Base-by-base conservation (phyloP, 2,797 vertebrate species). In the Sus cebifrons region DNA sequence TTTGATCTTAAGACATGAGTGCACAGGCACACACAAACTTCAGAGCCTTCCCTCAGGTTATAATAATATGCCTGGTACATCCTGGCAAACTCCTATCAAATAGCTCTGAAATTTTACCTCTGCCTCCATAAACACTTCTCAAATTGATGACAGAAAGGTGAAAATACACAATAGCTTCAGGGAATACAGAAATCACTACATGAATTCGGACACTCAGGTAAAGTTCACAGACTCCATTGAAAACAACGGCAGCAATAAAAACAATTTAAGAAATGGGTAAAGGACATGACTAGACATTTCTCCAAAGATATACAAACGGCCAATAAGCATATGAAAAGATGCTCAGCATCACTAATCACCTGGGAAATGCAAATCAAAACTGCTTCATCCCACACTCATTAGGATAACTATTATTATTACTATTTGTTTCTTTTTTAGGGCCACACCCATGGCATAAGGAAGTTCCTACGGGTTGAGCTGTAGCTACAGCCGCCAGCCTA, bases 61-160 rank as follows among this genome's bases (percentile, higher is more conserved):
- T 73, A 74, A 67, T 36, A 86, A 86, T 25, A 71, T 11, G 56
- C 16, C n/a, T 60, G 16, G 23, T 15, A 86, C 16, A 71, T 52
- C 36, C 25, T 67, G 8, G 36, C 20, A 60, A 84, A 79, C 18
- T 56, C n/a, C 25, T 21, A 94, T 70, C 54, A 89, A 82, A 75
- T 16, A 82, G 58, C 32, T 92, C 58, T 81, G 60, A 85, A 94
- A 89, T 23, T 49, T 95, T 67, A 79, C 21, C n/a, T 62, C 64
- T 79, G 23, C 21, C 23, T 91, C 65, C 60, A 62, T 27, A 95
- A 92, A 82, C n/a, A 87, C n/a, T 82, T 94, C 84, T 86, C 68
- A 92, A 32, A 82, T 10, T 64, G 54, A 68, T 65, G 25, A 81
- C 44, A 89, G 49, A 74, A 65, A 71, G 36, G 36, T 84, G 49